Evolutionary conservation across 1,140 invertebrate species (phyloP).

Genomic region (Calliphora vicina): DNA sequence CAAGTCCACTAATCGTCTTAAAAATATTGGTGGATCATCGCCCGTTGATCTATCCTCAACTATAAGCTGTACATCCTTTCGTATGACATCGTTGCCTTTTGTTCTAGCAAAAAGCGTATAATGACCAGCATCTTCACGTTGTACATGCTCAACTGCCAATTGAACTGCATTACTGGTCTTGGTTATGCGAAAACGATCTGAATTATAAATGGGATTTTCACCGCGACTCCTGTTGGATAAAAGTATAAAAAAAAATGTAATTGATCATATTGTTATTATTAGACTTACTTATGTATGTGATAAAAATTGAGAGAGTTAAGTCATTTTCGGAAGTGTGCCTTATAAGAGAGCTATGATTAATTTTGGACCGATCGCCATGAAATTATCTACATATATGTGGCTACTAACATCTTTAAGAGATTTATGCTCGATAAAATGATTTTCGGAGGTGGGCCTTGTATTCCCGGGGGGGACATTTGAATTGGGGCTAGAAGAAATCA

Average conservation of each 20-base stretch:
- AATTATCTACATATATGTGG: no score
- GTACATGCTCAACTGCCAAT: slow-evolving; percentile 62
- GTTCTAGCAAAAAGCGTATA: slow-evolving; percentile 61
- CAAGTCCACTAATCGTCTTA: slow-evolving; percentile 78
- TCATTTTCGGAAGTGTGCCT: no score
- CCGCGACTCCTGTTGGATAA: slow-evolving; percentile 52
- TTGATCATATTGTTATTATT: no score
- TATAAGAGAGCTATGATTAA: no score
- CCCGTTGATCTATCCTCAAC: slow-evolving; percentile 64
- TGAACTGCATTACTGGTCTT: slow-evolving; percentile 62
- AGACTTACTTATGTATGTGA: no score
- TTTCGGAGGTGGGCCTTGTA: no score
- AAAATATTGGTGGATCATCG: slow-evolving; percentile 79
- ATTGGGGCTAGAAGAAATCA: no score
- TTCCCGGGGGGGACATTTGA: no score
- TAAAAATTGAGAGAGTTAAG: no score
- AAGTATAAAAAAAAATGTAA: neutral
- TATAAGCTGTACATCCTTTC: slow-evolving; percentile 58
- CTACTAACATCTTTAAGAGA: no score
- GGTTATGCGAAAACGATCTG: slow-evolving; percentile 61
- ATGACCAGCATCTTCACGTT: slow-evolving; percentile 61
- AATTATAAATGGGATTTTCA: slow-evolving; percentile 60
- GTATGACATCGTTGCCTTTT: slow-evolving; percentile 55
- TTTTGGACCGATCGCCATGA: no score
- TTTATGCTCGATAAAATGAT: no score